Base-by-base conservation (phyloP, 2,797 vertebrate genomes). In the Myotis pilosus region DNA sequence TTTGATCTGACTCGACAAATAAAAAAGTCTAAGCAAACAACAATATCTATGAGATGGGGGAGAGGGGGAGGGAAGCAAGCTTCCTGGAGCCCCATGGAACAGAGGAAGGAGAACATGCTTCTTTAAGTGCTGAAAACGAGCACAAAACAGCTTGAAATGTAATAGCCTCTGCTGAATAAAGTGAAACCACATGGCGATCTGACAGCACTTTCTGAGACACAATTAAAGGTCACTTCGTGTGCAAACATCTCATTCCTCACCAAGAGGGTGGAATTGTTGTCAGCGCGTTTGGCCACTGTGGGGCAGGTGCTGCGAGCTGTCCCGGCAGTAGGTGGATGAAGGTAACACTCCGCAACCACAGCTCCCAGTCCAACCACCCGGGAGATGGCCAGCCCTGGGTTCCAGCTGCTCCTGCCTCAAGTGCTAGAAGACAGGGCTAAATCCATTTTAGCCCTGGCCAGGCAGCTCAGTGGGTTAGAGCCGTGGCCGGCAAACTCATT, bases 11-110 rank as follows among this genome's bases (percentile, higher is more conserved):
- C 96, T 95, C 94, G 96, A 94, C 96, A 97, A 28, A 25, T 11
- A 62, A 97, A 98, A 97, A 98, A 97, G 97, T 94, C 91, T 96
- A 98, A 97, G 95, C 96, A 97, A 97, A 98, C 96, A 98, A 97
- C 96, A 96, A 96, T 95, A 96, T 95, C 97, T 97, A 94, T 51
- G 89, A 96, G 97, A 93, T 3, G 2, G 6, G 3, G 25, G 12
- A 1, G 23, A 9, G 9, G 10, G 0, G 16, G 5, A n/a, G 41
- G 76, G 3, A 47, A 33, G 20, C 84, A 84, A 76, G 89, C 94
- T 96, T 97, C 97, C 97, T 89, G 96, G 97, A 97, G 96, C 97
- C 97, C 98, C 97, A 98, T 95, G 95, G 97, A 98, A 95, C 96
- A 95, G 93, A 93, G 87, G 96, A 97, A 62, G 96, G 96, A 98